These are phyloP conservation scores for Aythya baeri DNA, from an alignment of 2,113 vertebrate species.

Conservation along the genomic window DNA sequence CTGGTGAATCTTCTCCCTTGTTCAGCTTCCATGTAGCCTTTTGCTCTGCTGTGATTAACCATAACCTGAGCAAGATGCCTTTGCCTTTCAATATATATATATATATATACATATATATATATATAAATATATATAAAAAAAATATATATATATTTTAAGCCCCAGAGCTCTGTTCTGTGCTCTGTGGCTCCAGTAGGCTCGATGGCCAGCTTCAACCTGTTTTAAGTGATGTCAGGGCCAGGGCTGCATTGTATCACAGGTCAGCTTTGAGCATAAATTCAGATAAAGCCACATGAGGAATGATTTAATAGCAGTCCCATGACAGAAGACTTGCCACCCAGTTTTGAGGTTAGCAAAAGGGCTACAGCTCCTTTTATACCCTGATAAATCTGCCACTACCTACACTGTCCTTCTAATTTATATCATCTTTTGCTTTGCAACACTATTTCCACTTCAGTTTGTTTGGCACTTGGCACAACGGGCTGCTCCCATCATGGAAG, in stretches of 20 bases:
- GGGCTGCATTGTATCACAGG: not conserved
- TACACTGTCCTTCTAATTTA: not conserved
- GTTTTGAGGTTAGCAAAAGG: not conserved
- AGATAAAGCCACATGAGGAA: not conserved
- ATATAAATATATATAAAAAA: too few relatives aligned
- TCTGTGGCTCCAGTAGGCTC: not conserved
- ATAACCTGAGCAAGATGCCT: not conserved
- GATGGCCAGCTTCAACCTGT: not conserved
- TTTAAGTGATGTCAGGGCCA: not conserved
- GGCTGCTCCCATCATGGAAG: not conserved
- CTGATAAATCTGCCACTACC: not conserved
- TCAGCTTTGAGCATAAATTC: not conserved
- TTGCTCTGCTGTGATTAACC: not conserved
- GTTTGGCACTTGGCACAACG: rapidly evolving
- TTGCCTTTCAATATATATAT: not conserved
- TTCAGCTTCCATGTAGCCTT: not conserved
- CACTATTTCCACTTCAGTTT: not conserved
- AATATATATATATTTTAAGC: not conserved
- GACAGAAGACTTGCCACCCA: too few relatives aligned
- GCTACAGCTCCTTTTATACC: not conserved
- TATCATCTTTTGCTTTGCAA: not conserved
- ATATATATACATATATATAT: too few relatives aligned
- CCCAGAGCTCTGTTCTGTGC: not conserved
- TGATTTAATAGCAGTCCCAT: not conserved
- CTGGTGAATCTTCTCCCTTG: not conserved